Base-by-base conservation (phyloP, 2,797 vertebrate genomes). In the Linurgus olivaceus region DNA sequence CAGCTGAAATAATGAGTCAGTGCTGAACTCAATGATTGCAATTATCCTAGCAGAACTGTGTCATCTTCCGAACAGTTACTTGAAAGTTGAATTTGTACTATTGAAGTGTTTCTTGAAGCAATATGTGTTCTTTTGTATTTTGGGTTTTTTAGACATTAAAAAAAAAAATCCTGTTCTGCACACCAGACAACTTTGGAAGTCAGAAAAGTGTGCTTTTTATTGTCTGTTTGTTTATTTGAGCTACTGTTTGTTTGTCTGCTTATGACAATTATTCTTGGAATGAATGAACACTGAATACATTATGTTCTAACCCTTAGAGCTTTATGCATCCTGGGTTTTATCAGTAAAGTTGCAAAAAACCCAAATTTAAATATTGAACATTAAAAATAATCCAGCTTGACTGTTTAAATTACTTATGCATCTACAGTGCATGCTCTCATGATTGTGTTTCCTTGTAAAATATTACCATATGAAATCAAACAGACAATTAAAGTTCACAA, bases 401-500 rank as follows among this genome's bases (percentile, higher is more conserved):
- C 59, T 63, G 23, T 66, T 91, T 65, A 54, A 94, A 93, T 85
- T 86, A 77, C 81, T 57, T 88, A n/a, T 89, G 31, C 33, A 74
- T 70, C 45, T 93, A 85, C 20, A 68, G 19, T 79, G 82, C 78
- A 86, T 55, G 74, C 10, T 86, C 57, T 62, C 48, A 20, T 90
- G 24, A 81, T 74, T 95, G n/a, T 86, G 31, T 78, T 92, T 93
- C 45, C 35, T 96, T 81, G 63, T 73, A 81, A 95, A 95, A 92
- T 90, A 91, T 81, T 75, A 23, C 70, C n/a, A 28, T 85, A 83
- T 52, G 79, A 89, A 90, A 96, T 94, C 84, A 96, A 93, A 90
- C n/a, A 86, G 75, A 80, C 65, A 93, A 87, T 90, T 94, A 85
- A 59, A 94, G 33, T 95, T 96, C 72, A 95, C 48, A 92, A 96